Percentiles rank a stretch among this genome's conserved stretches.
Evolutionary conservation across 2,888 invertebrate species (phyloP).

Genomic region (Andrena flavipes): DNA sequence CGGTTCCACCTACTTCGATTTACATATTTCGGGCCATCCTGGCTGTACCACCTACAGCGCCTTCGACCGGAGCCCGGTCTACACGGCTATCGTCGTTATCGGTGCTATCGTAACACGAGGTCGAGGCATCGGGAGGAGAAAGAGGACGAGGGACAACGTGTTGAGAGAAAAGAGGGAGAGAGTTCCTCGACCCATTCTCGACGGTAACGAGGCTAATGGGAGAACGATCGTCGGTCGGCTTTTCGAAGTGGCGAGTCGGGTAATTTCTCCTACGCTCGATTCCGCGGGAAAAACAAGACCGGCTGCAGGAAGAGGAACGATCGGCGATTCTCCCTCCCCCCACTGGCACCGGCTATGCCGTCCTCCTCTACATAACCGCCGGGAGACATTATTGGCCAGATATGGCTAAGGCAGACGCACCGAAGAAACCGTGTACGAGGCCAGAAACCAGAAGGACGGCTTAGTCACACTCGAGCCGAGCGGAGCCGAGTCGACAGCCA

Average conservation of each 20-base stretch:
- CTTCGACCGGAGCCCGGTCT: not conserved
- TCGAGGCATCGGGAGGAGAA: constrained; percentile 26
- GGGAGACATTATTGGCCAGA: constrained; percentile 80
- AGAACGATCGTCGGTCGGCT: constrained; percentile 77
- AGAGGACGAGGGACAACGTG: constrained; percentile 23
- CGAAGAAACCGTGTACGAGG: constrained; percentile 54
- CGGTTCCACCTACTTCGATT: not conserved
- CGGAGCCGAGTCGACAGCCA: constrained; percentile 3
- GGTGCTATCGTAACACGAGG: constrained; percentile 3
- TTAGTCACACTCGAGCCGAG: constrained; percentile 52
- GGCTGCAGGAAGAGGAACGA: constrained; percentile 73
- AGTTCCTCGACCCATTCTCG: constrained; percentile 71
- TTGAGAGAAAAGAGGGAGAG: constrained; percentile 57
- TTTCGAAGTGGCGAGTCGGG: constrained; percentile 74
- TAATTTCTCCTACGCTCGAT: constrained; percentile 83
- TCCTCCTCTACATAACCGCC: constrained; percentile 50
- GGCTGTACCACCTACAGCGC: not conserved
- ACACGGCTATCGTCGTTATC: constrained; percentile 15
- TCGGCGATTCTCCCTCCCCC: constrained; percentile 12
- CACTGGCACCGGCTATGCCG: not conserved
- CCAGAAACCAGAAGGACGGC: constrained; percentile 58
- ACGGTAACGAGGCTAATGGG: constrained; percentile 82
- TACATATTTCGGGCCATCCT: not conserved
- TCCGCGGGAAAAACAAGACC: constrained; percentile 74
- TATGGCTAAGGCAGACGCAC: constrained; percentile 80